phyloP scores from a whole-genome alignment of 2,888 invertebrate species.

The Rhynchonema sp. region DNA sequence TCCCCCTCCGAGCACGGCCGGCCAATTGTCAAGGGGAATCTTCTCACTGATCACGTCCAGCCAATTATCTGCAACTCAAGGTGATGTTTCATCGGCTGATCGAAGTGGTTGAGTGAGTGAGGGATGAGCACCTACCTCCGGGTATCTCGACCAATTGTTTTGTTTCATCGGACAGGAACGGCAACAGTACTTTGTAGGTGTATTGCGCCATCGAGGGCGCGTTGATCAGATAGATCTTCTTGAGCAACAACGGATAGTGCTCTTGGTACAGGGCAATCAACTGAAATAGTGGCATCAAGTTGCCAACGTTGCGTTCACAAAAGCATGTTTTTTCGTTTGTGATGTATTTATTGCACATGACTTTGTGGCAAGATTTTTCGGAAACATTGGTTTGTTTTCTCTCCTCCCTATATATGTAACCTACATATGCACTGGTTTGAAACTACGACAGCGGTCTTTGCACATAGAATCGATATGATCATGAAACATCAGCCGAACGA shows the following conservation, averaged over 20 bases:
- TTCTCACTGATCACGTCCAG: conserved; percentile 19
- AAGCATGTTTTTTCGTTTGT: too few species aligned
- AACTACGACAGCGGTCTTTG: too few species aligned
- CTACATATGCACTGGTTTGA: too few species aligned
- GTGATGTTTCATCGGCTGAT: too few species aligned
- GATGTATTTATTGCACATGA: too few species aligned
- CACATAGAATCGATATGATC: too few species aligned
- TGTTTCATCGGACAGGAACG: conserved; percentile 21
- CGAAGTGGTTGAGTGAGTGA: too few species aligned
- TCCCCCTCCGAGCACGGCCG: neutral
- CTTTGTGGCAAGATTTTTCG: too few species aligned
- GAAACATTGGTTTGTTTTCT: too few species aligned
- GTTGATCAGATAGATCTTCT: conserved; percentile 23
- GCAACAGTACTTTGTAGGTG: conserved; percentile 23
- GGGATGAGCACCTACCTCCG: conserved; percentile 8
- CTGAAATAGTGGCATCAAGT: neutral
- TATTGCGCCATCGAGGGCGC: conserved; percentile 24
- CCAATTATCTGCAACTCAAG: conserved; percentile 16
- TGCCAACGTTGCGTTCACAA: neutral
- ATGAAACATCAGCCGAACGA: neutral
- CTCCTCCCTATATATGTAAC: too few species aligned
- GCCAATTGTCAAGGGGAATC: conserved; percentile 16
- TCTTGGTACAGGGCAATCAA: conserved; percentile 26
- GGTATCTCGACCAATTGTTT: conserved; percentile 24
- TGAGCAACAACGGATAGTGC: conserved; percentile 22